Conservation (phyloP, 2,888 invertebrate species). For the Xylota sylvarum region DNA sequence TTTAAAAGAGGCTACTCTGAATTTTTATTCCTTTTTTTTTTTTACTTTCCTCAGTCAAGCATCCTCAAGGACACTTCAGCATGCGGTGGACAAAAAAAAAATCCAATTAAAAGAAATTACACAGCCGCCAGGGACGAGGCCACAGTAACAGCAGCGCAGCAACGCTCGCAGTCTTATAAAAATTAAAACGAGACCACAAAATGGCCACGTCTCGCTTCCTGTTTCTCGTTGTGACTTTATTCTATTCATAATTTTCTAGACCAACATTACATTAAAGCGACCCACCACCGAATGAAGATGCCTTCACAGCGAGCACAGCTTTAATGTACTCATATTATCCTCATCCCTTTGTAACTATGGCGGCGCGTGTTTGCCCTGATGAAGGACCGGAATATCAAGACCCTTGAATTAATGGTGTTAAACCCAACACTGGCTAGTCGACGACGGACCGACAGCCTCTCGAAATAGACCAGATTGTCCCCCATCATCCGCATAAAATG, state of each 20-base stretch:
- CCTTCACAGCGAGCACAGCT: neutral
- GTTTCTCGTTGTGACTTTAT: neutral
- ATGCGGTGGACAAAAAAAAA: neutral
- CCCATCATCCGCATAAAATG: neutral
- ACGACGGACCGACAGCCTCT: neutral
- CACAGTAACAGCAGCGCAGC: too few species aligned
- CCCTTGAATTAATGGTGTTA: conserved; percentile 21
- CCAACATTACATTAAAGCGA: conserved; percentile 4
- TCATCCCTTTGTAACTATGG: neutral
- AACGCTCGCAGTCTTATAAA: neutral
- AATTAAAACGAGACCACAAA: conserved; percentile 7
- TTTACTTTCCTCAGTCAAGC: neutral
- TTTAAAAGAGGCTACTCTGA: neutral
- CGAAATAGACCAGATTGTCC: neutral
- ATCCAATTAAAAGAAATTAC: conserved; percentile 14
- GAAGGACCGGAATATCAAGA: conserved; percentile 2
- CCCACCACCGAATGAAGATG: neutral
- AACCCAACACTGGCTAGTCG: neutral
- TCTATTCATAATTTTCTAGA: conserved; percentile 4
- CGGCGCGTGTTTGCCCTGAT: conserved; percentile 7
- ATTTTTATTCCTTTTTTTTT: neutral
- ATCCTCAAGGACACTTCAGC: neutral
- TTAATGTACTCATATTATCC: conserved; percentile 10
- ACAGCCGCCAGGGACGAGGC: neutral
- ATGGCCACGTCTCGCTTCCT: neutral